Evolutionary conservation across 2,113 vertebrate genomes (phyloP).

Genomic region (Oryzias javanicus): DNA sequence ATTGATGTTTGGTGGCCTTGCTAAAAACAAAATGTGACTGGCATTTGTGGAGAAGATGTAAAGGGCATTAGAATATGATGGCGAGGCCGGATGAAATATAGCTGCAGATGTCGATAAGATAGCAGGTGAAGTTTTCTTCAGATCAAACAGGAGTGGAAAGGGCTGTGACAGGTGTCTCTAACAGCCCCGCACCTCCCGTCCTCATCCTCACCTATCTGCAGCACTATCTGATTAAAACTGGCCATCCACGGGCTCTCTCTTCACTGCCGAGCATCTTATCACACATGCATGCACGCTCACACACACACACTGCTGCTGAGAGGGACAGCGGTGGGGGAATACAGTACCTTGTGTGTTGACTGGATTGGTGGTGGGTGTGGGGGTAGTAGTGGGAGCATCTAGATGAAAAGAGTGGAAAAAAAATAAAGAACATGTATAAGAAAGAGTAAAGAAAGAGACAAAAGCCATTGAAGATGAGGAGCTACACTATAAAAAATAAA

Average conservation of each 20-base stretch:
- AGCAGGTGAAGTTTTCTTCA: conserved; percentile 39
- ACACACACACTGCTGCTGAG: conserved; percentile 40
- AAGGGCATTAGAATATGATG: conserved; percentile 68
- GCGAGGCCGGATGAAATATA: conserved; percentile 53
- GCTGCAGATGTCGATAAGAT: conserved; percentile 71
- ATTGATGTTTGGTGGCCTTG: conserved; percentile 60
- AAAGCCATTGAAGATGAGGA: conserved; percentile 53
- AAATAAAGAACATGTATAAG: conserved; percentile 74
- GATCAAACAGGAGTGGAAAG: conserved; percentile 62
- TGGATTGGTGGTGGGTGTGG: conserved; percentile 80
- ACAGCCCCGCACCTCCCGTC: conserved; percentile 35
- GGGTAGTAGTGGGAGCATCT: conserved; percentile 83
- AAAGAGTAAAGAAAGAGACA: conserved; percentile 66
- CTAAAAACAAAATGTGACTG: conserved; percentile 53
- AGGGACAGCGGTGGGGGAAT: conserved; percentile 71
- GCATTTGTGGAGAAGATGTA: conserved; percentile 64
- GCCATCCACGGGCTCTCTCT: conserved; percentile 39
- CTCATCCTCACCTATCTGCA: conserved; percentile 67
- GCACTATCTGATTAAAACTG: conserved; percentile 69
- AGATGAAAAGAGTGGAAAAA: conserved; percentile 78
- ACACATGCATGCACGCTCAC: conserved; percentile 33
- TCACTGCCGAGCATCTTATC: conserved; percentile 16
- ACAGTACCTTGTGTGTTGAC: conserved; percentile 81
- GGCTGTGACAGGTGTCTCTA: conserved; percentile 64
- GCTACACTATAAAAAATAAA: conserved; percentile 34